Conservation (phyloP, 2,113 vertebrate genomes). For the Ageneiosus marmoratus region DNA sequence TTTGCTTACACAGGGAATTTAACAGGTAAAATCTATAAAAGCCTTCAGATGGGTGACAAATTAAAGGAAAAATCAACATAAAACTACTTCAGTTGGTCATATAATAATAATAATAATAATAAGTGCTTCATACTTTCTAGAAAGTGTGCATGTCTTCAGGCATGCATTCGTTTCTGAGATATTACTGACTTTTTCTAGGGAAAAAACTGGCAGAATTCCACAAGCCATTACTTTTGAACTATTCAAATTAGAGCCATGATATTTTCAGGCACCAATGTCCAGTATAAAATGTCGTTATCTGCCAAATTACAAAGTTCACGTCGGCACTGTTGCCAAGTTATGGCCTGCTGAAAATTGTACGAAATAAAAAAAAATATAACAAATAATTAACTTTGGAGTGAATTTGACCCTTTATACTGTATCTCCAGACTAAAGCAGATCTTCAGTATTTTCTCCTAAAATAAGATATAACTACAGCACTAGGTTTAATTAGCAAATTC, state of each 20-base stretch:
- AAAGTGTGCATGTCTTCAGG: too few relatives aligned
- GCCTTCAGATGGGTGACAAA: not conserved
- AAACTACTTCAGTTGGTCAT: too few relatives aligned
- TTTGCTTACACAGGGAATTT: too few relatives aligned
- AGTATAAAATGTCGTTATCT: not conserved
- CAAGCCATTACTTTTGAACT: not conserved
- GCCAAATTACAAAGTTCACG: too few relatives aligned
- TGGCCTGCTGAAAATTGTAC: too few relatives aligned
- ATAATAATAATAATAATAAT: too few relatives aligned
- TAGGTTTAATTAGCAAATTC: too few relatives aligned
- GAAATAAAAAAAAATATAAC: too few relatives aligned
- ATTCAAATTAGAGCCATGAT: not conserved
- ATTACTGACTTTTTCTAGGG: not conserved
- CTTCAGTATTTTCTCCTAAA: not conserved
- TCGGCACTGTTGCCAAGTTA: too few relatives aligned
- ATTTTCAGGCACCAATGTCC: not conserved
- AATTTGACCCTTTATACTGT: not conserved
- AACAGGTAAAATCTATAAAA: not conserved
- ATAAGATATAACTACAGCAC: too few relatives aligned
- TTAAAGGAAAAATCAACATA: not conserved
- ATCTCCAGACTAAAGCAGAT: not conserved
- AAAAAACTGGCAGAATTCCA: too few relatives aligned
- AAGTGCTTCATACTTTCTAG: too few relatives aligned
- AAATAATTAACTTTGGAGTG: not conserved
- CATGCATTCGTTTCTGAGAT: not conserved